Conservation (phyloP, 2,888 invertebrate species). For the Callinectes sapidus region DNA sequence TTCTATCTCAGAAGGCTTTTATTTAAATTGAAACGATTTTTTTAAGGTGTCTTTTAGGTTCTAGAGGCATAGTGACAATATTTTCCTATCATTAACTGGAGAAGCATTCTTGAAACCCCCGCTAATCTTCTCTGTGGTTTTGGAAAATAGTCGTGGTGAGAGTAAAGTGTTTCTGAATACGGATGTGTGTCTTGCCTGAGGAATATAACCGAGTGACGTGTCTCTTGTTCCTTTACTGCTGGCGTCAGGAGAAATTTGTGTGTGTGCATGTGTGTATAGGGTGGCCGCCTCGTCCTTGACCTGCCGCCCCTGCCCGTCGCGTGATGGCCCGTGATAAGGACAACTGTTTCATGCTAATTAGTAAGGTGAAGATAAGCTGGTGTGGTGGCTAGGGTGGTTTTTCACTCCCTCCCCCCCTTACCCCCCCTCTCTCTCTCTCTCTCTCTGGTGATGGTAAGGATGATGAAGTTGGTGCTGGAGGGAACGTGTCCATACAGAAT, state of each 20-base stretch:
- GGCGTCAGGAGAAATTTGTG: not conserved
- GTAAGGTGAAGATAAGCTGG: slow-evolving; percentile 1
- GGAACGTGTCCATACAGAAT: not conserved
- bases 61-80: too few species aligned
- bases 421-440: not conserved
- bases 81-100: too few species aligned
- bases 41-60: too few species aligned
- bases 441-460: not conserved
- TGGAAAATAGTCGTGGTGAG: too few species aligned
- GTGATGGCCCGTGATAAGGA: not conserved
- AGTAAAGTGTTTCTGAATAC: too few species aligned
- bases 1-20: too few species aligned
- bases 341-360: slow-evolving; percentile 12
- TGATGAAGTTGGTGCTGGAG: not conserved
- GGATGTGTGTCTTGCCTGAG: not conserved
- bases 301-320: not conserved
- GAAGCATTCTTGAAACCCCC: too few species aligned
- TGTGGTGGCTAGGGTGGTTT: not conserved
- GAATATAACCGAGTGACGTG: not conserved
- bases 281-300: not conserved
- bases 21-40: too few species aligned
- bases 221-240: not conserved
- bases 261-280: slow-evolving; percentile 41
- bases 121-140: too few species aligned
- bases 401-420: not conserved